Percentiles rank a stretch among this genome's conserved stretches.
Evolutionary conservation across 2,888 invertebrate genomes (phyloP).

Genomic region (Biston betularia): DNA sequence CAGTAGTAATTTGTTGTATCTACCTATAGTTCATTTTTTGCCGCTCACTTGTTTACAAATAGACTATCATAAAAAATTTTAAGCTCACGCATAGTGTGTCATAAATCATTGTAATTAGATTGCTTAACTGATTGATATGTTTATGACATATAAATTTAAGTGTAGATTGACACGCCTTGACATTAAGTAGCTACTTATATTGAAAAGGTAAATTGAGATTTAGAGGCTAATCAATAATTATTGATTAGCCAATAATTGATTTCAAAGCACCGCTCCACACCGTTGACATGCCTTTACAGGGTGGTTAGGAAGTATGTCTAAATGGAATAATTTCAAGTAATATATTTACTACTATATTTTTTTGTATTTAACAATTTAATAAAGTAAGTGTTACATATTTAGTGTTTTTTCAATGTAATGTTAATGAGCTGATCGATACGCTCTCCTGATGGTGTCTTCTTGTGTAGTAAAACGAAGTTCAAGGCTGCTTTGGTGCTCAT

Average conservation of each 20-base stretch:
- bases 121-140: slow-evolving; percentile 20
- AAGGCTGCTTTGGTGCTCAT: too few species aligned
- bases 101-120: slow-evolving; percentile 23
- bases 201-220: neutral
- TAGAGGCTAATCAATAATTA: neutral
- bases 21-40: neutral
- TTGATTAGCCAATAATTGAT: neutral
- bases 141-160: slow-evolving; percentile 8
- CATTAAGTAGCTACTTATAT: slow-evolving; percentile 9
- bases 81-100: neutral
- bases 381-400: too few species aligned
- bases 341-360: too few species aligned
- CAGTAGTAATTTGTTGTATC: neutral
- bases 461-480: too few species aligned
- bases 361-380: too few species aligned
- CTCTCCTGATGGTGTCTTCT: too few species aligned
- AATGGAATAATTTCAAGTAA: too few species aligned
- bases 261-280: neutral
- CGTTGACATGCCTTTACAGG: too few species aligned
- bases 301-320: too few species aligned
- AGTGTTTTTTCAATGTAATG: too few species aligned
- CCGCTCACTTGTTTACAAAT: neutral
- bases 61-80: neutral
- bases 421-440: too few species aligned
- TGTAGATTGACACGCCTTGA: slow-evolving; percentile 16